Evolutionary conservation across 2,113 vertebrate species (phyloP), one percentile per base, ranked within the genome.

Genomic region (Apus apus): DNA sequence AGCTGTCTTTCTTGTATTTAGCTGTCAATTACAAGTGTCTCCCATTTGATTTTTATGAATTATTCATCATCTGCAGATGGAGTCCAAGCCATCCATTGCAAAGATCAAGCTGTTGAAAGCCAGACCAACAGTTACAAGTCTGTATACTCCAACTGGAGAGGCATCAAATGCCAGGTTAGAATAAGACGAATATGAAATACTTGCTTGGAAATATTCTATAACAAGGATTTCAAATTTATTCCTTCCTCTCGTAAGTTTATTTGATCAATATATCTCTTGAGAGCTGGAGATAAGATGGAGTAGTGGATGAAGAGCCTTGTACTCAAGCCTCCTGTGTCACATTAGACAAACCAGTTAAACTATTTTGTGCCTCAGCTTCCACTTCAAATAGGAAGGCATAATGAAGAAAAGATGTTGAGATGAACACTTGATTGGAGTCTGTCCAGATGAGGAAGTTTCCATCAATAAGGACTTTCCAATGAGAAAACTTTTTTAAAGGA

Each of bases 11-110:
- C 60, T 53, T 78, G 34, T 45, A 36, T 88, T 84, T 62, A 72
- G 23, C 58, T 86, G 48, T 92, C 48, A 76, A 87, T 94, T 92
- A 71, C 43, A 71, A 81, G 22, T 46, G 29, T 77, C 32, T 92
- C 38, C 34, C 48, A 15, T 74, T 84, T 86, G 51, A 84, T 83
- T 93, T 71, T 50, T 58, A 38, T 84, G 83, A 92, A 92, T 95
- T 90, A 90, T 94, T 93, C 60, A 74, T 74, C 27, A 77, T 25
- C 58, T 83, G 56, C 60, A 77, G 62, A 70, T 58, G 58, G 72
- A 83, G 56, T 34, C 85, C 64, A 89, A 76, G 56, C 15, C 43
- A 90, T 26, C 29, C 43, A 56, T 38, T 3, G 8, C 68, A 88
- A 80, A 93, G 85, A 92, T 43, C 78, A 70, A 18, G 0, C 34